A percentile compares a stretch with the other conserved stretches of the same genome.
phyloP scores from a whole-genome alignment of 2,113 vertebrate species.

The Seriola dumerili region DNA sequence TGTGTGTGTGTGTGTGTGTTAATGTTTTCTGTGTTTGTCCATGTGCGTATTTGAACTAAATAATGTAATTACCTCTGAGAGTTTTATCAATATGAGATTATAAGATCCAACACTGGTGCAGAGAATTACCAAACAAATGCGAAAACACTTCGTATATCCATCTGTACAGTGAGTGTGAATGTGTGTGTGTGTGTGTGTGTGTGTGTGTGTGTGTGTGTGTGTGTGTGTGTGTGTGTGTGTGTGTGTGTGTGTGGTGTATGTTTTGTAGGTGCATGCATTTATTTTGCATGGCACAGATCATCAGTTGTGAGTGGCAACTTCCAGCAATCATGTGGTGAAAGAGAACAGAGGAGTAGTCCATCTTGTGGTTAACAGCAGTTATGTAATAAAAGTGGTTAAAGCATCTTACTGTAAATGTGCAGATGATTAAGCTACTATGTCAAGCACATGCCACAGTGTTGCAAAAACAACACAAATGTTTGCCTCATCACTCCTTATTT shows the following conservation, averaged over 20 bases:
- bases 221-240: background rate
- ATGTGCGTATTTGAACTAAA: background rate
- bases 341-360: constrained; percentile 26
- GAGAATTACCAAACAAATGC: constrained; percentile 1
- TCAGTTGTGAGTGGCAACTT: constrained; percentile 33
- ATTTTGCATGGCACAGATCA: constrained; percentile 31
- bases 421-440: constrained; percentile 10
- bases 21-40: background rate
- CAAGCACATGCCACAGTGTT: constrained; percentile 17
- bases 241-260: constrained; percentile 7
- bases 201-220: constrained; percentile 16
- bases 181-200: background rate
- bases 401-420: constrained; percentile 26
- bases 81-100: background rate
- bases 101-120: background rate
- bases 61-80: background rate
- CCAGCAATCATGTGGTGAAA: constrained; percentile 28
- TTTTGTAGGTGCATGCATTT: background rate
- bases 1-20: no score
- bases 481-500: constrained; percentile 37
- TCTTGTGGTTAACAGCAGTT: constrained; percentile 65
- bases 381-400: constrained; percentile 66
- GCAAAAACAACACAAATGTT: constrained; percentile 17
- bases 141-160: background rate
- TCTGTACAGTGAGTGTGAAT: constrained; percentile 9